Evolutionary conservation across 1,140 invertebrate genomes (phyloP).

Genomic region (Aphaenogaster floridana): DNA sequence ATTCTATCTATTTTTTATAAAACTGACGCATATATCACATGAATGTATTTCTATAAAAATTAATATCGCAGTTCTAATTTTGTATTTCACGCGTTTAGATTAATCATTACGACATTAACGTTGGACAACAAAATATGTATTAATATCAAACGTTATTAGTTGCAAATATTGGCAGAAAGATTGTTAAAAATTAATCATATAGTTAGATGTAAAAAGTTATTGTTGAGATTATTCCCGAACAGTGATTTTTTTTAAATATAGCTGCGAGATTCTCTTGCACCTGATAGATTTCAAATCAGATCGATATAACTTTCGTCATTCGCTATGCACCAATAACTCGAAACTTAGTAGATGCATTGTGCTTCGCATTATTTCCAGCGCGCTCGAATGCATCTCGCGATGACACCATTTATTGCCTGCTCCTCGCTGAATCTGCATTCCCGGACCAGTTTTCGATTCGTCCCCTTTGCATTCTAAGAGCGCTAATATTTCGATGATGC

Average conservation of each 20-base stretch:
- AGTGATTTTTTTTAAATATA: background rate
- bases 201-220: constrained; percentile 4
- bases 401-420: constrained; percentile 24
- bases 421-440: constrained; percentile 60
- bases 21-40: background rate
- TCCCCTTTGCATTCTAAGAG: constrained; percentile 22
- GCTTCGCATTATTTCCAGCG: constrained; percentile 5
- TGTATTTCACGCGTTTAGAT: background rate
- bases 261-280: background rate
- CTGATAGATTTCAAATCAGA: background rate
- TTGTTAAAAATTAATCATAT: background rate
- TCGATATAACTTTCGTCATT: background rate
- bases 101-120: background rate
- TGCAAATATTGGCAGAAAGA: background rate
- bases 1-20: background rate
- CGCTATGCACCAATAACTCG: constrained; percentile 16
- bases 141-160: background rate
- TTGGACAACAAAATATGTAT: background rate
- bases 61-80: constrained; percentile 36
- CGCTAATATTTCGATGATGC: constrained; percentile 42
- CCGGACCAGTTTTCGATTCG: constrained; percentile 19
- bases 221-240: background rate
- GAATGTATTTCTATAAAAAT: constrained; percentile 3
- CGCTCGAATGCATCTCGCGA: constrained; percentile 19
- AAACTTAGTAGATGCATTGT: background rate